Evolutionary conservation across 2,113 vertebrate genomes (phyloP), one percentile per base, ranked within the genome.

Genomic region (Tenebrosternarchus preto): DNA sequence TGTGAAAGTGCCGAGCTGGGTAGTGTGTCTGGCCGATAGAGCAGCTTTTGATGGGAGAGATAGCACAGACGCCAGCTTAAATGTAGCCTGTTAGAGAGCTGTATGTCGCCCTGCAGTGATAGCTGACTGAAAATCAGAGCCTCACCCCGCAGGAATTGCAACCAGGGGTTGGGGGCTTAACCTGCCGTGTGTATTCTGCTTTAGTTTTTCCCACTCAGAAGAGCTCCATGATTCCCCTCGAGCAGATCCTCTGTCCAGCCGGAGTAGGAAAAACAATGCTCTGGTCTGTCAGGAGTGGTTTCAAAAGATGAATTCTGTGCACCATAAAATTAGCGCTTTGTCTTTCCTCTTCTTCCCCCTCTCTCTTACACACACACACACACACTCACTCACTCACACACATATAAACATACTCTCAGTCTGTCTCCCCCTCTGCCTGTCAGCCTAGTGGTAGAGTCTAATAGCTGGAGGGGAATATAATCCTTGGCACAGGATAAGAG

Each of bases 1-100:
- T 89, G 80, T 88, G 86, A 88, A 93, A 93, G 91, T 86, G 77
- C 91, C 84, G 90, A 91, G 91, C 84, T 91, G 90, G 90, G 91
- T 91, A 84, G 56, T 82, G 71, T 84, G 83, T 91, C 91, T 90
- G 90, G 89, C 90, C 85, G 87, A 91, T 94, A 86, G 84, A 91
- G 91, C 89, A 84, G 88, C 93, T 91, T 94, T 91, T 90, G 92
- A 92, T 93, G 93, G 91, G 86, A 81, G 87, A 91, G 94, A 94
- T 92, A 92, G 88, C 88, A 84, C 90, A 90, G 92, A 93, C 91
- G 91, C 93, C 93, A 92, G 89, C 89, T 91, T 87, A 87, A 88
- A 88, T 87, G 93, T 87, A 87, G 90, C 92, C 91, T 88, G 88
- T 85, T 88, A 82, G 72, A 83, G 86, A 91, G 91, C 88, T 89